Base-by-base conservation (phyloP, 2,113 vertebrate species). In the Aegithalos caudatus region DNA sequence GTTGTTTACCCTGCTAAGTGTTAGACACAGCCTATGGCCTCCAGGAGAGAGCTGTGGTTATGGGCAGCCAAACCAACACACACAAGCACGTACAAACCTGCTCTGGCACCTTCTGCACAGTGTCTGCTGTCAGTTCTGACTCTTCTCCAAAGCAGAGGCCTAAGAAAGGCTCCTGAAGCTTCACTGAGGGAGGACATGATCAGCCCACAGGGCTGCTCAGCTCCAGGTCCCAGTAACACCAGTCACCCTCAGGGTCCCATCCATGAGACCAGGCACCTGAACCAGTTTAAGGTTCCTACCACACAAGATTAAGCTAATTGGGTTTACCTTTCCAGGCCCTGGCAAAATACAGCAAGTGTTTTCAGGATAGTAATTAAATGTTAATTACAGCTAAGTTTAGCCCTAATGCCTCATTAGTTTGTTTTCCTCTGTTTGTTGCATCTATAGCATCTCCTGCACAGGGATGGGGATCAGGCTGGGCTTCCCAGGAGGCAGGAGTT, bases 381-480 rank as follows among this genome's bases (percentile, higher is more conserved):
- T 95, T 97, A 96, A 97, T 96, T 96, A 92, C 92, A 93, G 77
- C 95, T 96, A 96, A 95, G 93, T 97, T 97, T 97, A 97, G 93
- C 90, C 94, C 95, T 96, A 96, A 96, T 97, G 90, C 82, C 81
- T 96, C 95, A 96, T 96, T 97, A 96, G 95, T 92, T 97, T 96
- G 93, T 97, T 96, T 97, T 96, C 74, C 94, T 93, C 88, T 93
- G 71, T 89, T 94, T 90, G 82, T 96, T 94, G 61, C 85, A 93
- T 78, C 82, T 94, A 22, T 28, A 69, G 80, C 91, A 93, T 17
- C 79, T 96, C 29, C 42, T 90, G 61, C 51, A 28, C 40, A 33
- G 73, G 47, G 61, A 25, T 62, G 29, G 86, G 90, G 92, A 94
- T 64, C 90, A 87, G 92, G 78, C 48, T 88, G 85, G 61, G 87